Conservation (phyloP, 2,113 vertebrate genomes). For the western clawed frog (Xenopus tropicalis) region UCB_Xtro_10.0 CM004444.2:48030001-48030500, state of each 20-base stretch:
- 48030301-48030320: slow-evolving; percentile 19
- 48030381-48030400: slow-evolving; percentile 17
- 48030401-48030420: slow-evolving; percentile 21
- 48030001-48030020: no score
- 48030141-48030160: no score
- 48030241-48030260: slow-evolving; percentile 19
- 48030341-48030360: slow-evolving; percentile 23
- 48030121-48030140: no score
- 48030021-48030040: no score
- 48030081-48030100: no score
- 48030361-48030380: slow-evolving; percentile 23
- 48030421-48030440: slow-evolving; percentile 37
- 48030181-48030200: no score
- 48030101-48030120: no score
- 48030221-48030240: not conserved
- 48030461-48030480: slow-evolving; percentile 17
- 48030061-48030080: no score
- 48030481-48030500: slow-evolving; percentile 26
- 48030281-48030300: not conserved
- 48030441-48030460: slow-evolving; percentile 26
- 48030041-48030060: no score
- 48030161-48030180: no score
- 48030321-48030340: slow-evolving; percentile 32
- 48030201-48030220: not conserved
- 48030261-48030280: slow-evolving; percentile 40